Evolutionary conservation across 1,140 invertebrate species (phyloP).

Genomic region (Neomicropteryx cornuta): DNA sequence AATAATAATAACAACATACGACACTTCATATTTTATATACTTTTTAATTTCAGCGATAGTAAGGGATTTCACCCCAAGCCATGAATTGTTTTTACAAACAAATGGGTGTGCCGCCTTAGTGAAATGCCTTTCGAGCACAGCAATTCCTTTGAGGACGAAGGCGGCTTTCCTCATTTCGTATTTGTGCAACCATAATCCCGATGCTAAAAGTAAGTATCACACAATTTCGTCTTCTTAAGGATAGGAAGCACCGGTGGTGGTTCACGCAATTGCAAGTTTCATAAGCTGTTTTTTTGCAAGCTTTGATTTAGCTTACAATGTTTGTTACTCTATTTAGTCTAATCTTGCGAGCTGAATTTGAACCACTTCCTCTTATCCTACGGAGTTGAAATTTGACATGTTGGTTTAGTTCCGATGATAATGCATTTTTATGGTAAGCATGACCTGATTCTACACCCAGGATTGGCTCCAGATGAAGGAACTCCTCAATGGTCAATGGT

Average conservation of each 20-base stretch:
- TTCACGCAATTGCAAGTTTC: not conserved
- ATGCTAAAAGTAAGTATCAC: constrained; percentile 41
- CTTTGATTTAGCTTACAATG: constrained; percentile 7
- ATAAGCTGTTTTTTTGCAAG: constrained; percentile 3
- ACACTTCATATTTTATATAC: too few species aligned
- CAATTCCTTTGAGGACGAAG: constrained; percentile 55
- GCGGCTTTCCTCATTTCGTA: constrained; percentile 54
- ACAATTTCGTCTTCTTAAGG: constrained; percentile 20
- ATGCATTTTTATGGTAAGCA: too few species aligned
- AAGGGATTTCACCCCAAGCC: constrained; percentile 44
- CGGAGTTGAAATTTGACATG: too few species aligned
- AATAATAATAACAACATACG: too few species aligned
- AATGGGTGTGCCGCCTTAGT: constrained; percentile 53
- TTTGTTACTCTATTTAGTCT: not conserved
- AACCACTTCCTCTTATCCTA: too few species aligned
- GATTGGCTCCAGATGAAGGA: too few species aligned
- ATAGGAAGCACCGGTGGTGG: too few species aligned
- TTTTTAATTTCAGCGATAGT: constrained; percentile 46
- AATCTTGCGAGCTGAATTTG: too few species aligned
- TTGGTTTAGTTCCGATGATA: too few species aligned
- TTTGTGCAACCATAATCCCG: constrained; percentile 42
- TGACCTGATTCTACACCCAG: too few species aligned
- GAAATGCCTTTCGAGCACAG: constrained; percentile 43
- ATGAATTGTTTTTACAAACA: constrained; percentile 44
- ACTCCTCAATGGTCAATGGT: too few species aligned